phyloP scores from a whole-genome alignment of 2,888 invertebrate genomes.

The Apocheima hispidaria region DNA sequence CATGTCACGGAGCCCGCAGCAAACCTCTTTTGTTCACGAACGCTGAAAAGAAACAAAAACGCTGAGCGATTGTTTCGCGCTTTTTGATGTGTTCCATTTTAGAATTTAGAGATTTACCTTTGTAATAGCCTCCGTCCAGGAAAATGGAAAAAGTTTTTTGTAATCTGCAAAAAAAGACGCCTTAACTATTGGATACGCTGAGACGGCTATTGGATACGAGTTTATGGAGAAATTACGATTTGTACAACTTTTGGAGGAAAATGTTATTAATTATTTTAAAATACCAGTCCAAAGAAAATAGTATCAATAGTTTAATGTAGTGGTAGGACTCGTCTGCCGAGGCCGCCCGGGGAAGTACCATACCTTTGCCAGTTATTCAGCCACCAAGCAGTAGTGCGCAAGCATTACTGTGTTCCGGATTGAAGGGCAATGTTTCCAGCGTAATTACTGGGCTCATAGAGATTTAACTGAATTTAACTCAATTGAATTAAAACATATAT shows the following conservation, averaged over 20 bases:
- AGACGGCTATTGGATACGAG: conserved; percentile 40
- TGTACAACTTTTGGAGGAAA: conserved; percentile 20
- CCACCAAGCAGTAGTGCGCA: no score
- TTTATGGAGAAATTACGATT: conserved; percentile 37
- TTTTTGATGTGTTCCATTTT: conserved; percentile 62
- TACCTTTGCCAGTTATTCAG: no score
- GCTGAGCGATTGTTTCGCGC: conserved; percentile 73
- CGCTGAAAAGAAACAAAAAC: conserved; percentile 65
- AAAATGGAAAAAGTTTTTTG: conserved; percentile 37
- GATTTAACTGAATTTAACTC: no score
- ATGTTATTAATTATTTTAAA: conserved; percentile 28
- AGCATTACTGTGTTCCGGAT: no score
- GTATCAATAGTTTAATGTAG: conserved; percentile 5
- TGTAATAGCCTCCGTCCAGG: conserved; percentile 39
- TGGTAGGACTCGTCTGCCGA: background rate
- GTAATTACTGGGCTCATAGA: no score
- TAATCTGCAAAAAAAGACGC: conserved; percentile 35
- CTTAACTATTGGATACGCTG: conserved; percentile 38
- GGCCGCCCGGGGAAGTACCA: no score
- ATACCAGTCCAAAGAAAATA: background rate
- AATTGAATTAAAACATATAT: no score
- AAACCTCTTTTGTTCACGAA: conserved; percentile 68
- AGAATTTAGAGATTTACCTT: conserved; percentile 47
- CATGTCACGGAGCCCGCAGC: conserved; percentile 67
- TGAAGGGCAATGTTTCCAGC: no score